Evolutionary conservation across 2,797 vertebrate species (phyloP), one percentile per base, ranked within the genome.

Genomic region (Poecilia picta): DNA sequence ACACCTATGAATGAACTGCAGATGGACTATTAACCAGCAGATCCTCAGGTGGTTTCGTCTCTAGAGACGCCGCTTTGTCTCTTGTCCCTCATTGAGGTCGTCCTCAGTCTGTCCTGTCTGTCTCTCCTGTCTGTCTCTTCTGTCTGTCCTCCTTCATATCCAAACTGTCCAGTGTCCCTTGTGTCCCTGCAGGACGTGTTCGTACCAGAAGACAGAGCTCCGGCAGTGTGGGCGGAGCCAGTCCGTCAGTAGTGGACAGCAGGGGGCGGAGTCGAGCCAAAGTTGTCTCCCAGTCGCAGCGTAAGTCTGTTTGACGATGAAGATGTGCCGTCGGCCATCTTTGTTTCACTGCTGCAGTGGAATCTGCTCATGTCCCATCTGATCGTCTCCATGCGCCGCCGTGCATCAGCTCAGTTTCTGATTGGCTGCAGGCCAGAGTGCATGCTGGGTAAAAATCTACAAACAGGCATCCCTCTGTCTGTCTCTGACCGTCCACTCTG

Each of bases 281-380:
- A 96, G 97, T 97, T 2, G 98, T 98, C 70, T 99, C 98, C 20
- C 98, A 99, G 91, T 99, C 98, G 62, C 98, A 99, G 93, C 98
- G 98, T 99, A 94, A 83, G 96, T 96, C 79, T 4, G 13, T 33
- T 2, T 13, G 16, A 51, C 23, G 51, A 53, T 53, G 47, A 49
- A 25, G 7, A 53, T 53, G 46, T 18, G 46, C 46, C 46, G 51
- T 53, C 23, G 23, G 23, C 51, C 51, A 10, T 53, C 2, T 49
- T 49, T 20, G 25, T 25, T 23, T 25, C 51, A 53, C 8, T 53
- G 51, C 51, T 53, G 20, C 51, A 51, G 49, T 51, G 20, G 23
- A 51, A 51, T 51, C 49, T 51, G 49, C 20, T 8, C 53, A 11
- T 25, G 51, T 53, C 64, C 36, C 71, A 12, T 15, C 18, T 46